phyloP scores from a whole-genome alignment of 2,888 invertebrate genomes.

The Hyposoter dolosus region DNA sequence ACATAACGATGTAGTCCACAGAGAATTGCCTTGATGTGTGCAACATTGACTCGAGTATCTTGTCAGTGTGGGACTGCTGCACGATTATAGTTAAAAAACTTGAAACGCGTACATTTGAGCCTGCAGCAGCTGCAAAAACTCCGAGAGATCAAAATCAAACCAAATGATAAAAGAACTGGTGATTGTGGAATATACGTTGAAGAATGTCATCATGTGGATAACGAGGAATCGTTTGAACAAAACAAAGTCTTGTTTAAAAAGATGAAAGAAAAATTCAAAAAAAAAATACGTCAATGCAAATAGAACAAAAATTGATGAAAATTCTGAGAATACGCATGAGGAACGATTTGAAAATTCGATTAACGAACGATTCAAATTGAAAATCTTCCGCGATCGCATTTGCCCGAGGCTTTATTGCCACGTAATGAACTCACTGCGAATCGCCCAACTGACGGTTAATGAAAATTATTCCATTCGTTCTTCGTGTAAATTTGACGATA shows the following conservation, averaged over 20 bases:
- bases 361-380: not conserved
- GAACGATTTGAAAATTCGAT: not conserved
- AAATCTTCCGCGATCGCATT: not conserved
- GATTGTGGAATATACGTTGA: not conserved
- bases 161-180: not conserved
- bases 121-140: not conserved
- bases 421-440: not conserved
- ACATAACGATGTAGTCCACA: conserved; percentile 5
- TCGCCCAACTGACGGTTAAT: not conserved
- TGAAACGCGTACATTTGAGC: conserved; percentile 21
- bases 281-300: not conserved
- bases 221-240: not conserved
- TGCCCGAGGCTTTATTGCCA: not conserved
- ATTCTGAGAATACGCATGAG: not conserved
- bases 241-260: not conserved
- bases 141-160: conserved; percentile 1
- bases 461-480: conserved; percentile 23
- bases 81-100: conserved; percentile 21
- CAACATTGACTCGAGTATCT: not conserved
- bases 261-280: not conserved
- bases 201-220: not conserved
- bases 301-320: not conserved
- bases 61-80: conserved; percentile 11
- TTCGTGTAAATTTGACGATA: not conserved
- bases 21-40: not conserved